phyloP scores from a whole-genome alignment of 2,888 invertebrate genomes.

The Cosmia pyralina region DNA sequence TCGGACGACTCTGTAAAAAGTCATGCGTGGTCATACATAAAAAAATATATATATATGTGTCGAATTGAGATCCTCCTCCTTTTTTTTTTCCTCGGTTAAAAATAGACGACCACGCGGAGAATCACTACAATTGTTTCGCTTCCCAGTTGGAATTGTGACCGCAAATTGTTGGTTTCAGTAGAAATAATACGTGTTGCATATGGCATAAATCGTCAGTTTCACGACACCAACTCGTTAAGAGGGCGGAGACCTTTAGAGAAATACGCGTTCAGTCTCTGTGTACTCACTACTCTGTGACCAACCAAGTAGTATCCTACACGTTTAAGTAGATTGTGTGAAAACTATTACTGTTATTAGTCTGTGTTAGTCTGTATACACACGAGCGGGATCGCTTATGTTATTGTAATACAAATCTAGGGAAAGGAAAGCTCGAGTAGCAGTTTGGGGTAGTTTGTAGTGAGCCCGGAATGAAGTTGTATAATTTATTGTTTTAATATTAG shows the following conservation, averaged over 20 bases:
- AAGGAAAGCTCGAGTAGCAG: background rate
- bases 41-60: too few species aligned
- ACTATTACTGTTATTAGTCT: constrained; percentile 42
- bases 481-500: background rate
- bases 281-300: constrained; percentile 12
- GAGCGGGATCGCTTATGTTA: background rate
- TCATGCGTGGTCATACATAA: too few species aligned
- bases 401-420: constrained; percentile 15
- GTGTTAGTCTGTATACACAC: constrained; percentile 5
- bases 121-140: background rate
- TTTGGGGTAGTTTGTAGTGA: background rate
- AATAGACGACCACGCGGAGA: background rate
- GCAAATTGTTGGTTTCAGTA: background rate
- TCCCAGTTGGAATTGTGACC: background rate
- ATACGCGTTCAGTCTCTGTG: constrained; percentile 4
- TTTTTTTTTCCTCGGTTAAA: too few species aligned
- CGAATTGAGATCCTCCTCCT: too few species aligned
- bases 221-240: background rate
- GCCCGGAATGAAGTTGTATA: background rate
- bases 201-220: background rate
- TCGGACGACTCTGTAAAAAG: too few species aligned
- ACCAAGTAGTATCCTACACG: background rate
- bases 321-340: constrained; percentile 40
- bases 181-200: background rate
- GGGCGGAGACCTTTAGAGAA: background rate